Evolutionary conservation across 2,113 vertebrate species (phyloP), one percentile per base, ranked within the genome.

Genomic region (Chauna torquata): DNA sequence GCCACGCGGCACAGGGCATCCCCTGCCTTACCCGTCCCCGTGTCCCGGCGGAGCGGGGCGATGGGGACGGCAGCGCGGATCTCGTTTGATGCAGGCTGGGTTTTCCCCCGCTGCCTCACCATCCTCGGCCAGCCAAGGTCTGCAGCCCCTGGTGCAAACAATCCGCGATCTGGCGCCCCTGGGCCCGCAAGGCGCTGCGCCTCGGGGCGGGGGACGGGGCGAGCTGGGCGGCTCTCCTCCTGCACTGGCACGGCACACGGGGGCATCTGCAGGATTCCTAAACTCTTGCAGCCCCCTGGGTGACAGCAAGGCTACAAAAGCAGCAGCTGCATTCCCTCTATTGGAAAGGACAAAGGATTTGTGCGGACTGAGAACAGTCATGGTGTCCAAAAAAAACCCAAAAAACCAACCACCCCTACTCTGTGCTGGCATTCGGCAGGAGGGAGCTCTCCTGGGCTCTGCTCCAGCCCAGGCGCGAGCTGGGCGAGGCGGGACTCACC

Each of bases 21-120:
- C 2, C 23, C 32, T 1, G 14, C 75, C 75, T 24, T 9, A 15
- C 32, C 50, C 54, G 20, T 58, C 8, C 54, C 82, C 55, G 42
- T 0, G n/a, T 28, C 23, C 65, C 2, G 38, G 65, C 13, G 8
- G 24, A 12, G 1, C 47, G 3, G 74, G 30, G 34, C 0, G 0
- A 19, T 2, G 30, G 55, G 7, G 40, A 20, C 54, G n/a, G 40
- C 17, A 32, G 57, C 1, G 18, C 45, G 6, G 38, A 71, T 16
- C 55, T 55, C 36, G 5, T 27, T 50, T 40, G 44, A 10, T 8
- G 1, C 5, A 1, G 62, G 9, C 50, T 75, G 89, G 17, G 28
- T 3, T 2, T 40, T 14, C 17, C 58, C 2, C 36, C 1, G 0
- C 10, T 58, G 2, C 9, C 42, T 12, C 44, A 25, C 14, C 44